Base-by-base conservation (phyloP, 2,888 invertebrate species). In the Serrognathus titanus region DNA sequence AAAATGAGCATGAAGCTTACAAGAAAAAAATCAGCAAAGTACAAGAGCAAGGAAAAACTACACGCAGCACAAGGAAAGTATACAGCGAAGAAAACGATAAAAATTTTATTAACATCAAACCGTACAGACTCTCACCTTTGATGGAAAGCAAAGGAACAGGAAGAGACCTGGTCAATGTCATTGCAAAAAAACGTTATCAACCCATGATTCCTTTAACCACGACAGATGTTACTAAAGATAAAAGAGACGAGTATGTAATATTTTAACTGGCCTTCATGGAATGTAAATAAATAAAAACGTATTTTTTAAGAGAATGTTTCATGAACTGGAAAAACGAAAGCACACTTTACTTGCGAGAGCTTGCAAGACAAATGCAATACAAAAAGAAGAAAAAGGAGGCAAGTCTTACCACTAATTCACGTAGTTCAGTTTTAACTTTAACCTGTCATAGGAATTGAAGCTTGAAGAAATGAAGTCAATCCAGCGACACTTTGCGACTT, bases 91-190 rank as follows among this genome's bases (percentile, higher is more conserved):
- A 57, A 37, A 49, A 57, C 8, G 50, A 56, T 31, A 59, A 58
- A 39, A 57, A 55, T 40, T 57, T 51, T 39, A 37, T 58, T 31
- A 51, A 55, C 35, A 55, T 49, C 24, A 60, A 58, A 49, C 57
- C 58, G 12, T 57, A 53, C 9, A 57, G 53, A 69, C 73, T 74
- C 74, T 68, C 72, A 55, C 69, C 74, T 65, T 70, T 72, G 71
- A 71, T 64, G 9, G 62, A 68, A 46, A 58, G 66, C 65, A 71
- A 73, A 63, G 73, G 71, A 55, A 66, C 86, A 13, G 90, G 90
- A 16, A 83, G 89, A 49, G 91, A 91, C 76, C 79, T 92, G 69
- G 91, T 90, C 53, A 88, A 90, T 2, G 77, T 92, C 49, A 75
- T 92, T 62, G 88, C 89, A 16, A 83, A 86, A 61, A 82, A 87